phyloP scores from a whole-genome alignment of 2,113 vertebrate genomes.

The Larimichthys polyactis region DNA sequence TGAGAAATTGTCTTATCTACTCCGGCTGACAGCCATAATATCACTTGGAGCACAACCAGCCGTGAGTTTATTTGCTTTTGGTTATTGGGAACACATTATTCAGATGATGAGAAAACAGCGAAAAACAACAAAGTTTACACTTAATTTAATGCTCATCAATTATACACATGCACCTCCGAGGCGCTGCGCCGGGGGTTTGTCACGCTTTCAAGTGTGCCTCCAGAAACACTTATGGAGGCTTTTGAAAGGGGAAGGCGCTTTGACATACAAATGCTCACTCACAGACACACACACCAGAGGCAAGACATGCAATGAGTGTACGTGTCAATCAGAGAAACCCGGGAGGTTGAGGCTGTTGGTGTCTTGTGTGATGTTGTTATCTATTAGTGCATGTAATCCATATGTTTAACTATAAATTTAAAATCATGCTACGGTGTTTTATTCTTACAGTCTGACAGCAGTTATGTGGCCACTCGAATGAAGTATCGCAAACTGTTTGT shows the following conservation, averaged over 20 bases:
- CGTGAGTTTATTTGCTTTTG: slow-evolving; percentile 23
- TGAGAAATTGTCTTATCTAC: slow-evolving; percentile 19
- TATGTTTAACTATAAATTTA: neutral
- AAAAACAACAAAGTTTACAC: slow-evolving; percentile 69
- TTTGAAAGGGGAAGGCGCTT: neutral
- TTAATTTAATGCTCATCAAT: slow-evolving; percentile 73
- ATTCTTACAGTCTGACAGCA: neutral
- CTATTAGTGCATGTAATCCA: neutral
- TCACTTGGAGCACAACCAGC: slow-evolving; percentile 23
- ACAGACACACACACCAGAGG: slow-evolving; percentile 17
- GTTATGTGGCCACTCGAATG: neutral
- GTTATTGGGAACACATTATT: slow-evolving; percentile 32
- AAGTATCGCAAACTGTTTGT: neutral
- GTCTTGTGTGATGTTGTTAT: slow-evolving; percentile 5
- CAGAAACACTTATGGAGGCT: slow-evolving; percentile 42
- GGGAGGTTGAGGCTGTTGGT: neutral
- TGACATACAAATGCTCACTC: neutral
- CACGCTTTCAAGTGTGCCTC: slow-evolving; percentile 40
- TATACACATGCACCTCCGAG: slow-evolving; percentile 67
- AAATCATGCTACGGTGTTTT: neutral
- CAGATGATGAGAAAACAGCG: slow-evolving; percentile 23
- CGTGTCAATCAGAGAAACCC: slow-evolving; percentile 45
- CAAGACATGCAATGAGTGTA: slow-evolving; percentile 45
- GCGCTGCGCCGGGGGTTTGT: slow-evolving; percentile 34
- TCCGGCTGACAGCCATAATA: neutral